phyloP scores from a whole-genome alignment of 2,113 vertebrate species.

The Petaurus breviceps region DNA sequence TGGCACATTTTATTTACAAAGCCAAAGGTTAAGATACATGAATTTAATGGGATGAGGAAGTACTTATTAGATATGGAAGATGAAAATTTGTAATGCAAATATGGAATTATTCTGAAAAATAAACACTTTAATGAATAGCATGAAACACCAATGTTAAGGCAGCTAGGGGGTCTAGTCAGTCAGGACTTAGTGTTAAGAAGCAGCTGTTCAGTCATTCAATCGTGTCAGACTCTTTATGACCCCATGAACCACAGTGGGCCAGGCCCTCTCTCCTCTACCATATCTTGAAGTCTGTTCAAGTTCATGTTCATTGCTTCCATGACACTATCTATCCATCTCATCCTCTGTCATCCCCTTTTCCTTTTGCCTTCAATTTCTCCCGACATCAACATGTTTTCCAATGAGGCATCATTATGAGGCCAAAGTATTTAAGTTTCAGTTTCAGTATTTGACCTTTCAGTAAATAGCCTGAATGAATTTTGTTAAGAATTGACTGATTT shows the following conservation, averaged over 20 bases:
- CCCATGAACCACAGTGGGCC: not conserved
- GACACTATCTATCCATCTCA: not conserved
- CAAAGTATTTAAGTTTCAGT: no score
- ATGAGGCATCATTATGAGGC: not conserved
- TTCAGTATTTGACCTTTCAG: no score
- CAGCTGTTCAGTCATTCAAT: not conserved
- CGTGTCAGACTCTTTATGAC: not conserved
- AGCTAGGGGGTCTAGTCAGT: not conserved
- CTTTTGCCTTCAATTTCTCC: not conserved
- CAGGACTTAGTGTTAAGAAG: not conserved
- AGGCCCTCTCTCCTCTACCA: not conserved
- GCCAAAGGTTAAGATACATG: not conserved
- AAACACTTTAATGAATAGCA: not conserved
- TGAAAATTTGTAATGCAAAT: conserved; percentile 14
- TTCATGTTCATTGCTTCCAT: not conserved
- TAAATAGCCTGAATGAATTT: no score
- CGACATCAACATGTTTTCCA: no score
- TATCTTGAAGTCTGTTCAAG: not conserved
- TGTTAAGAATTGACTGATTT: no score
- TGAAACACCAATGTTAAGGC: not conserved
- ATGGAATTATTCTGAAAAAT: not conserved
- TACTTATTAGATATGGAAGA: not conserved
- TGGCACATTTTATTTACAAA: conserved; percentile 27
- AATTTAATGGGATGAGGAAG: not conserved
- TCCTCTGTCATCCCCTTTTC: not conserved